These are phyloP conservation scores for Dreissena rostriformis DNA, from an alignment of 1,140 invertebrate genomes.

Conservation along the genomic window DNA sequence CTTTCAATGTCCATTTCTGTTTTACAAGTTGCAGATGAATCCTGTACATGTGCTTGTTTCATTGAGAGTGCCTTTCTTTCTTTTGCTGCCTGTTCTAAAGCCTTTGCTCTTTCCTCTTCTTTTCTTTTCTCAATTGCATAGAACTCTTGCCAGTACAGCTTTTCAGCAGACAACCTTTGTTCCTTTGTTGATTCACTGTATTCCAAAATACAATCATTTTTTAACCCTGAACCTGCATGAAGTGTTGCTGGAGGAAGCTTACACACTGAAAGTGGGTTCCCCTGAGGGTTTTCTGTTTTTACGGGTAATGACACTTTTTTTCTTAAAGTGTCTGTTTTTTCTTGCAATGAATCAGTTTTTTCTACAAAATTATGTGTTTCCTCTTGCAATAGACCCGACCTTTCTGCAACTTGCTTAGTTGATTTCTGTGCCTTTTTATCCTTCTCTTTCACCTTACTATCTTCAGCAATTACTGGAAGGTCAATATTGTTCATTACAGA, in stretches of 20 bases:
- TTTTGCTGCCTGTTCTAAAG: neutral
- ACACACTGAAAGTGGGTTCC: no score
- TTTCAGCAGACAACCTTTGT: conserved; percentile 32
- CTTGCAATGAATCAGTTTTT: neutral
- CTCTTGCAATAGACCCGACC: neutral
- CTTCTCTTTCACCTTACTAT: neutral
- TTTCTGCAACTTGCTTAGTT: neutral
- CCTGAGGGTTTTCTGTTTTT: no score
- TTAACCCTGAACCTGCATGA: no score
- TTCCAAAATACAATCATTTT: neutral
- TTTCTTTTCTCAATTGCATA: conserved; percentile 49
- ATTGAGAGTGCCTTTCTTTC: neutral
- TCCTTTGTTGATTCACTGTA: neutral
- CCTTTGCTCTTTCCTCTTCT: conserved; percentile 35
- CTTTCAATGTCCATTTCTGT: neutral
- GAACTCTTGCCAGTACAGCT: conserved; percentile 39
- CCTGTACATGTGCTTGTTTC: conserved; percentile 3
- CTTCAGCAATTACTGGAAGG: neutral
- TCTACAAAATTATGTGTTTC: neutral
- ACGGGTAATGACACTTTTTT: neutral
- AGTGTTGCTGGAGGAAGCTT: no score
- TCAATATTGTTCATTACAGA: neutral
- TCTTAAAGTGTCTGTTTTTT: neutral
- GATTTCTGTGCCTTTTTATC: neutral
- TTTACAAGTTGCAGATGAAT: neutral